Evolutionary conservation across 2,797 vertebrate species (phyloP).

Genomic region (Cygnus olor): DNA sequence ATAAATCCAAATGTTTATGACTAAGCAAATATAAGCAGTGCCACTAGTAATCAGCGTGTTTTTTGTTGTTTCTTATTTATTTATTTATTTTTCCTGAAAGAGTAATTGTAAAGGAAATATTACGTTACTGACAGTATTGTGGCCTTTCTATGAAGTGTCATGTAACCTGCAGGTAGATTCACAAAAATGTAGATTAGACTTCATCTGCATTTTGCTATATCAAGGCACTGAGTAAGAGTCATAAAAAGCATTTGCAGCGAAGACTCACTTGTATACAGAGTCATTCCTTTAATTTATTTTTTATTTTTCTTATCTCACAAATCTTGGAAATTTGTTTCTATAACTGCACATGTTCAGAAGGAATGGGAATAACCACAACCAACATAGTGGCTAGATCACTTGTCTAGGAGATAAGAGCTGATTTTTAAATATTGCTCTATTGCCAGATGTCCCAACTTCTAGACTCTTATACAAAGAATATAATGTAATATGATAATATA

Average conservation of each 20-base stretch:
- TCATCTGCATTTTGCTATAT: neutral
- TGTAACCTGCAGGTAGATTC: neutral
- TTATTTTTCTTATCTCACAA: neutral
- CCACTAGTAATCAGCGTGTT: neutral
- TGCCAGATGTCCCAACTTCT: neutral
- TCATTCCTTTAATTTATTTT: neutral
- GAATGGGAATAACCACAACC: neutral
- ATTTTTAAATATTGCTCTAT: neutral
- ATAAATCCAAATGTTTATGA: neutral
- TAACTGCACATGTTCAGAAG: neutral
- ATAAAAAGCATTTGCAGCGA: neutral
- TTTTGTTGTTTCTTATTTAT: neutral
- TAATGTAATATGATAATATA: neutral
- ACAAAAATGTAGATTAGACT: neutral
- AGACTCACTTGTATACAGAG: neutral
- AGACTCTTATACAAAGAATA: neutral
- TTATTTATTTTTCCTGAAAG: neutral
- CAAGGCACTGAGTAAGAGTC: neutral
- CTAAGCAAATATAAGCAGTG: neutral
- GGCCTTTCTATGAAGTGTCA: neutral
- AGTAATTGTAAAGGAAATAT: neutral
- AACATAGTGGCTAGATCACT: neutral
- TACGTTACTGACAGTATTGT: neutral
- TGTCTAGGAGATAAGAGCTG: neutral
- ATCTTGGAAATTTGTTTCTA: neutral